Evolutionary conservation across 2,797 vertebrate species (phyloP), one percentile per base, ranked within the genome.

Genomic region (Lateolabrax maculatus): DNA sequence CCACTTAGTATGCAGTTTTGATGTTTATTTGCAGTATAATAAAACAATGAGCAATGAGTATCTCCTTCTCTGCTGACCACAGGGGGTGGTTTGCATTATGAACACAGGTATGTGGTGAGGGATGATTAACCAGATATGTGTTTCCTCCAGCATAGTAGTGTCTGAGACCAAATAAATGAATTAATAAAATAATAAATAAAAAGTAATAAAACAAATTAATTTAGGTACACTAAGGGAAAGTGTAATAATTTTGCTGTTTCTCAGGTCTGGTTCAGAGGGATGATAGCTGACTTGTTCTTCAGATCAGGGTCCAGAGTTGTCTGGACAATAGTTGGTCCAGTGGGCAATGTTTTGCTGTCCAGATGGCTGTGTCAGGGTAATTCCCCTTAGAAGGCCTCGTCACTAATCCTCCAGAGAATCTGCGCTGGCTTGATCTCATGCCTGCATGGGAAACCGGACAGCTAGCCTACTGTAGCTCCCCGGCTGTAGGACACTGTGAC

Each of bases 291-390:
- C 46, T n/a, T 21, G 5, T 1, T 56, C 34, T 31, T 56, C 68
- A 66, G 57, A 77, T 74, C 52, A 71, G 68, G 39, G 31, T 0
- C 13, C 44, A 62, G 41, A 53, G 51, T 56, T 77, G 63, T 31
- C 79, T 34, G 72, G 48, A 72, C 51, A n/a, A 23, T 27, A 52
- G 65, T 37, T 65, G 73, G 63, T 64, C 70, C 48, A 74, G 75
- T 78, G 77, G 66, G 73, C 85, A 75, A 34, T 75, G 79, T 68
- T 78, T 70, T 71, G 51, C 72, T 71, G 87, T 89, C 92, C 93
- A 93, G 92, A 94, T 93, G 93, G 93, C 82, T 75, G 36, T 69
- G 87, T 89, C 77, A 43, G 71, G 75, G 88, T 94, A 93, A 94
- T 93, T 89, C 93, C 80, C 84, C 73, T 80, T 83, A 88, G 88